These are phyloP conservation scores for Ochropacha duplaris DNA, from an alignment of 2,888 invertebrate genomes.

Conservation along the genomic window DNA sequence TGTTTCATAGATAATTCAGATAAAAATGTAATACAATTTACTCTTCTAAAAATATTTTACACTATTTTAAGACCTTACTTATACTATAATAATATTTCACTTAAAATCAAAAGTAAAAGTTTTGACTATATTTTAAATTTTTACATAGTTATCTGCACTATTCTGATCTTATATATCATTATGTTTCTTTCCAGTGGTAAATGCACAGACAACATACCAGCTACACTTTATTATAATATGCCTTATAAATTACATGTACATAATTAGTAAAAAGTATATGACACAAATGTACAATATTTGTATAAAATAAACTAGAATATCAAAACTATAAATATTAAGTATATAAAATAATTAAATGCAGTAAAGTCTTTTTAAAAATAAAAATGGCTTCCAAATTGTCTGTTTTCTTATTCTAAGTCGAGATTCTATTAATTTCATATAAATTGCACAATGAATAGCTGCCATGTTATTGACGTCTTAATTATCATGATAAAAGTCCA, in stretches of 20 bases:
- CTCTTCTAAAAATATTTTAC: neutral
- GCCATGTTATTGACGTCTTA: neutral
- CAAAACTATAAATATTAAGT: constrained; percentile 12
- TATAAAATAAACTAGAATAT: constrained; percentile 28
- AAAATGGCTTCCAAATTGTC: constrained; percentile 33
- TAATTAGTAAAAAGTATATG: constrained; percentile 46
- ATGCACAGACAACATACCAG: neutral
- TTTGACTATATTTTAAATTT: too few species aligned
- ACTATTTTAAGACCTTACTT: neutral
- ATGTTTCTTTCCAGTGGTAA: neutral
- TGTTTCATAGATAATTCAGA: too few species aligned
- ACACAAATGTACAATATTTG: constrained; percentile 57
- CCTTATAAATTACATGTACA: constrained; percentile 8
- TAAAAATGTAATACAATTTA: too few species aligned
- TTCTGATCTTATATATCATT: neutral
- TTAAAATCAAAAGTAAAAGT: too few species aligned
- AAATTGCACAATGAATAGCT: constrained; percentile 15
- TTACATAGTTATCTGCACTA: neutral
- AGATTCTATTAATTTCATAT: constrained; percentile 30
- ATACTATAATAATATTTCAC: neutral
- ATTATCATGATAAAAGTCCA: neutral
- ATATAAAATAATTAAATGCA: constrained; percentile 53
- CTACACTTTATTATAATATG: neutral
- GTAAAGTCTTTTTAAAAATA: constrained; percentile 44
- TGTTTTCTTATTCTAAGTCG: constrained; percentile 26